These are phyloP conservation scores for Ptilonorhynchus violaceus DNA, from an alignment of 2,113 vertebrate genomes.

Conservation along the genomic window DNA sequence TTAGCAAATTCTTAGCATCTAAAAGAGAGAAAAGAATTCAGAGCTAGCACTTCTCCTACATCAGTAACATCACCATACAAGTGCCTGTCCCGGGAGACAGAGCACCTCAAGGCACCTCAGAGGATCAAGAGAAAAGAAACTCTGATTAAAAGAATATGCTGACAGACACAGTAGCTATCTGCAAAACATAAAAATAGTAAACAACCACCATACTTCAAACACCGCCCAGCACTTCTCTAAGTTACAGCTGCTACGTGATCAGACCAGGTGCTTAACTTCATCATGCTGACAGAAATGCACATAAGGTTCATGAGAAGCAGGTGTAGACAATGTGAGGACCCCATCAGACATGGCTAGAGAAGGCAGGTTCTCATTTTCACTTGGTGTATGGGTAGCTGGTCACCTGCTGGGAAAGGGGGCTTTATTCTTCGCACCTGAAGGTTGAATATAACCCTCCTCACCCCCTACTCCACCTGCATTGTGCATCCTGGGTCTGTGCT, in stretches of 20 bases:
- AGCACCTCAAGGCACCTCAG: neutral
- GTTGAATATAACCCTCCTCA: neutral
- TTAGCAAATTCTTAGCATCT: neutral
- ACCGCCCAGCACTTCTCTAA: neutral
- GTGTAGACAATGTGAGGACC: neutral
- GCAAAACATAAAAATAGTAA: neutral
- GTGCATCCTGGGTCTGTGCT: neutral
- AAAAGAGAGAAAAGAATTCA: neutral
- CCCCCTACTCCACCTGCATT: neutral
- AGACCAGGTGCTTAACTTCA: neutral
- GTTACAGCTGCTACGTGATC: neutral
- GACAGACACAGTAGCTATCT: neutral
- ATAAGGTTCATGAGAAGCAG: neutral
- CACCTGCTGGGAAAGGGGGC: neutral
- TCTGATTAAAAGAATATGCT: neutral
- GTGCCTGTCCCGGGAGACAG: neutral
- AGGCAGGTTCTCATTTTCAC: neutral
- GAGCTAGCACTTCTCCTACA: neutral
- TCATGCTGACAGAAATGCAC: neutral
- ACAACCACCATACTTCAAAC: neutral
- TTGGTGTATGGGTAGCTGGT: neutral
- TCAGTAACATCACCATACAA: neutral
- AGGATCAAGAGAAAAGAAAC: neutral
- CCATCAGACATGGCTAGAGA: neutral
- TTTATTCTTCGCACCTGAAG: neutral